Evolutionary conservation across 2,888 invertebrate species (phyloP).

Genomic region (Macrophya alboannulata): DNA sequence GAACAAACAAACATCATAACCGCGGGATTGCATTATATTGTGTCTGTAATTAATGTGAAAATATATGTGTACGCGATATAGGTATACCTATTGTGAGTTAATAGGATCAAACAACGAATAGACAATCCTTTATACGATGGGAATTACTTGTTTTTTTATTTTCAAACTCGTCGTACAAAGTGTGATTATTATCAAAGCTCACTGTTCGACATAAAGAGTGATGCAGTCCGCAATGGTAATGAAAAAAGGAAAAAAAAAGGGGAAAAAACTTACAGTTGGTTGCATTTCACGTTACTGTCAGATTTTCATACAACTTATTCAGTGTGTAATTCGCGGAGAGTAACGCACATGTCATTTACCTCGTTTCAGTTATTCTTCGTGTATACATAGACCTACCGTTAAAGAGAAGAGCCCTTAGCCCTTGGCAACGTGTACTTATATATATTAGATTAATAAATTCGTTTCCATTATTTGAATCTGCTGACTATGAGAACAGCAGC

Average conservation of each 20-base stretch:
- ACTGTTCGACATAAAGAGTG: background rate
- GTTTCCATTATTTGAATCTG: conserved; percentile 8
- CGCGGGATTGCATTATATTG: background rate
- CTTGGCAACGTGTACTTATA: background rate
- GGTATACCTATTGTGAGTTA: background rate
- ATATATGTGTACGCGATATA: background rate
- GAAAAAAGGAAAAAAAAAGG: background rate
- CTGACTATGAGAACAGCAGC: conserved; percentile 11
- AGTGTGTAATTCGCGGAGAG: background rate
- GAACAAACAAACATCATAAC: background rate
- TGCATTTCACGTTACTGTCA: conserved; percentile 8
- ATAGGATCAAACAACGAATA: background rate
- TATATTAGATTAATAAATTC: background rate
- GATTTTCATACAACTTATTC: background rate
- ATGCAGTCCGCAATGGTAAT: background rate
- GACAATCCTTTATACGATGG: background rate
- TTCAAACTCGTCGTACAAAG: background rate
- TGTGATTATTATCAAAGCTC: conserved; percentile 6
- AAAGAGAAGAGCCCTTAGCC: background rate
- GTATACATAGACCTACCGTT: background rate
- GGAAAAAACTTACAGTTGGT: background rate
- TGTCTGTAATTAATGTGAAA: background rate
- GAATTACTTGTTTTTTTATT: background rate
- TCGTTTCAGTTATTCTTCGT: background rate
- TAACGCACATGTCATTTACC: background rate